Evolutionary conservation across 2,797 vertebrate species (phyloP), one percentile per base, ranked within the genome.

Genomic region (Enteromius viviparus): DNA sequence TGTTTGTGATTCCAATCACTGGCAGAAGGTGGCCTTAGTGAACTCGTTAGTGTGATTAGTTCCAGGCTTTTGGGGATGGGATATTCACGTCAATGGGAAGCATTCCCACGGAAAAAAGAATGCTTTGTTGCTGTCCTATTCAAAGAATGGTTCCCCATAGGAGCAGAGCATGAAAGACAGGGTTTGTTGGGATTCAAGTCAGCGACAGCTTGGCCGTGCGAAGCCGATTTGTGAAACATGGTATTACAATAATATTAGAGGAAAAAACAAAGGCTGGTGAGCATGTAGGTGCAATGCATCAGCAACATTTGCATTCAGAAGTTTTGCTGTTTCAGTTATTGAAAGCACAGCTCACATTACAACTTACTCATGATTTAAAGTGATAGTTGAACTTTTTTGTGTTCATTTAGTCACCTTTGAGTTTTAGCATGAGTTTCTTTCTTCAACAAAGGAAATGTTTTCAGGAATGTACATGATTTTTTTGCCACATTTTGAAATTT

Each of bases 41-140:
- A 93, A 94, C 94, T 94, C 91, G 90, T 95, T 94, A 94, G 92
- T 76, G 90, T 89, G 89, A 94, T 94, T 95, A 92, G 92, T 95
- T 95, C 92, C 92, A 94, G 93, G 85, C 91, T 91, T 91, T 45
- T 64, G 85, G 88, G 91, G 90, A 92, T 90, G 90, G 91, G 89
- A 91, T 90, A 86, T 90, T 85, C 51, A 71, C 91, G 89, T 89
- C 86, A 91, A 89, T 91, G 87, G 87, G 88, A 86, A 88, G 89
- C 80, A 74, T 94, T 93, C 93, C 91, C 92, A 93, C 91, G 91
- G 90, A 94, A 90, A 93, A 93, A 90, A 90, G 88, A 90, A 87
- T 85, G 90, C 93, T 93, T 92, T 94, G 93, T 94, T 87, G 81
- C 68, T 47, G 79, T 82, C 76, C 91, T 90, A 91, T 94, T 93